Conservation (phyloP, 2,797 vertebrate genomes). For the Lithobates pipiens region DNA sequence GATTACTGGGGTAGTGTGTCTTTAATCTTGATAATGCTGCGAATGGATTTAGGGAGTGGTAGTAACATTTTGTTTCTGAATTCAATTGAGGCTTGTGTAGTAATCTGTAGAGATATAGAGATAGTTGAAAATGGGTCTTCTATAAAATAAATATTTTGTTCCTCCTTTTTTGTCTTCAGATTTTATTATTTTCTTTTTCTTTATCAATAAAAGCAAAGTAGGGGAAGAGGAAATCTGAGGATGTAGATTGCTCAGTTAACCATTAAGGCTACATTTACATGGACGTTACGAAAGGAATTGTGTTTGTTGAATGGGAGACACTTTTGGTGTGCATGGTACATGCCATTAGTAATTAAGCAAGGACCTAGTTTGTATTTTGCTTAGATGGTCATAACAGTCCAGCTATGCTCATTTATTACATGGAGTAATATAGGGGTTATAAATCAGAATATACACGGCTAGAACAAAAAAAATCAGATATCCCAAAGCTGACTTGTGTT, state of each 20-base stretch:
- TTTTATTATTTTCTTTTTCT: background rate
- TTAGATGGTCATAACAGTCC: no score
- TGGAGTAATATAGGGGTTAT: no score
- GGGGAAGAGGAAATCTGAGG: no score
- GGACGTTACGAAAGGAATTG: no score
- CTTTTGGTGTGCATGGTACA: no score
- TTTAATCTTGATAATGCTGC: background rate
- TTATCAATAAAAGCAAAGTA: background rate
- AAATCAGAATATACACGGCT: background rate
- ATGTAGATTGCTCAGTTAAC: no score
- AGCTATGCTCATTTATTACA: no score
- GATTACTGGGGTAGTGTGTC: background rate
- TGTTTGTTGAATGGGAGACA: no score
- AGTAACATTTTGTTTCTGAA: background rate
- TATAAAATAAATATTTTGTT: background rate
- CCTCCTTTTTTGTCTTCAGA: background rate
- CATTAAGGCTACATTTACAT: no score
- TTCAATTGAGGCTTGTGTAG: background rate
- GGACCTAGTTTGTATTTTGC: no score
- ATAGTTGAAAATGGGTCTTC: background rate
- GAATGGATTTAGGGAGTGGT: constrained; percentile 9
- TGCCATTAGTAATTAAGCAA: no score
- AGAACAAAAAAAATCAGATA: background rate
- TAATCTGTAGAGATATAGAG: background rate
- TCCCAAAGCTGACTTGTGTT: no score